These are phyloP conservation scores for Ictalurus furcatus DNA, from an alignment of 2,113 vertebrate species.

Conservation along the genomic window DNA sequence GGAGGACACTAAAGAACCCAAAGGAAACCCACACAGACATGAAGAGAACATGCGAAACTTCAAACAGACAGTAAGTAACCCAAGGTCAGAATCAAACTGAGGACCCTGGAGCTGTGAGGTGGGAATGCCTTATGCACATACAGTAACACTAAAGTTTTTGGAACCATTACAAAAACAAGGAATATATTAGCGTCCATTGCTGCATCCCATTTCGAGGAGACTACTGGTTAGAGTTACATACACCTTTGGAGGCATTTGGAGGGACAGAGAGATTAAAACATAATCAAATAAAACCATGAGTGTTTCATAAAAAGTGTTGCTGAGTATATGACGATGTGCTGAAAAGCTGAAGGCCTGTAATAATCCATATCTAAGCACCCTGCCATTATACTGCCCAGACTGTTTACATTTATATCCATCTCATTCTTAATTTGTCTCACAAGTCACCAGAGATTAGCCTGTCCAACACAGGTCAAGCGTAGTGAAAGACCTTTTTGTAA, in stretches of 20 bases:
- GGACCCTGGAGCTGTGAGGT: not conserved
- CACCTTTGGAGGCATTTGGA: conserved; percentile 20
- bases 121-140: not conserved
- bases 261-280: conserved; percentile 46
- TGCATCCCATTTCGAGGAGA: no score
- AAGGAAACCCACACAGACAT: not conserved
- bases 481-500: conserved; percentile 33
- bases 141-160: not conserved
- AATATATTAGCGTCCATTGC: not conserved
- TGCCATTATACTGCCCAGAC: conserved; percentile 30
- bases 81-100: not conserved
- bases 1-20: not conserved
- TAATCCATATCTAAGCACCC: conserved; percentile 41
- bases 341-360: conserved; percentile 35
- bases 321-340: conserved; percentile 38
- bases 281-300: conserved; percentile 39
- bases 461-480: conserved; percentile 33
- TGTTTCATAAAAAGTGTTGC: conserved; percentile 2
- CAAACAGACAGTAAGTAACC: not conserved
- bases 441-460: conserved; percentile 16
- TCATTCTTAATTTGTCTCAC: not conserved
- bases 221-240: not conserved
- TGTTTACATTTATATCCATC: conserved; percentile 36
- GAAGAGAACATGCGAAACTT: not conserved
- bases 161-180: not conserved